Conservation (phyloP, 1,140 invertebrate genomes). For the Radopholus similis region DNA sequence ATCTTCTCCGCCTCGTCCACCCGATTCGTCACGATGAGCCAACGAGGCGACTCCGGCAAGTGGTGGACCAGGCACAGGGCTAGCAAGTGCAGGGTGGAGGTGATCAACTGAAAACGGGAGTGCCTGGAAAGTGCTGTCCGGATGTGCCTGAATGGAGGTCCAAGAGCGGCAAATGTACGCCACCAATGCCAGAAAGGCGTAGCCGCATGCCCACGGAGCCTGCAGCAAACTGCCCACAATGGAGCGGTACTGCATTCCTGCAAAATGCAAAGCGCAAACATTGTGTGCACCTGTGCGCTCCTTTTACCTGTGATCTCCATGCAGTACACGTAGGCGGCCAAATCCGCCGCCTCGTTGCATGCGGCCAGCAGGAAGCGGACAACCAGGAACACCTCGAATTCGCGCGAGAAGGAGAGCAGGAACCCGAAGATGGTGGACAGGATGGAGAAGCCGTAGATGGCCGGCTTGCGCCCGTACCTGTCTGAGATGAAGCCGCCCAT, state of each 20-base stretch:
- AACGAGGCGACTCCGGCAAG: conserved; percentile 57
- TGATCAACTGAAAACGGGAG: conserved; percentile 45
- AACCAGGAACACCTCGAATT: conserved; percentile 57
- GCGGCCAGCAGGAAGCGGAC: conserved; percentile 54
- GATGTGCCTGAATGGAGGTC: conserved; percentile 48
- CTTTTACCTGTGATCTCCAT: conserved; percentile 56
- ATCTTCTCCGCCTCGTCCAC: conserved; percentile 48
- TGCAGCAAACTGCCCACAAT: conserved; percentile 54
- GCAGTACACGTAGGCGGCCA: conserved; percentile 59
- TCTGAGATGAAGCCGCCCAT: conserved; percentile 54
- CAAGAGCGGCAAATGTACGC: conserved; percentile 57
- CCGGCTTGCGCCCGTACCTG: conserved; percentile 50
- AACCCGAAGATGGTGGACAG: conserved; percentile 57
- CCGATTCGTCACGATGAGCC: conserved; percentile 55
- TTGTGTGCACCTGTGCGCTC: neutral
- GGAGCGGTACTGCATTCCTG: conserved; percentile 43
- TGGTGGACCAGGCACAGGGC: conserved; percentile 39
- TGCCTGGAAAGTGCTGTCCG: neutral
- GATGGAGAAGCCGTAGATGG: conserved; percentile 49
- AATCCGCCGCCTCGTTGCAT: conserved; percentile 54
- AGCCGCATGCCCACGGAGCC: conserved; percentile 59
- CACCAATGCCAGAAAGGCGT: conserved; percentile 54
- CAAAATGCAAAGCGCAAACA: neutral
- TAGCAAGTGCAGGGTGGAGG: conserved; percentile 45
- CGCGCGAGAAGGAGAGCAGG: conserved; percentile 50